Evolutionary conservation across 2,113 vertebrate species (phyloP), one percentile per base, ranked within the genome.

Genomic region (Lamprotornis superbus): DNA sequence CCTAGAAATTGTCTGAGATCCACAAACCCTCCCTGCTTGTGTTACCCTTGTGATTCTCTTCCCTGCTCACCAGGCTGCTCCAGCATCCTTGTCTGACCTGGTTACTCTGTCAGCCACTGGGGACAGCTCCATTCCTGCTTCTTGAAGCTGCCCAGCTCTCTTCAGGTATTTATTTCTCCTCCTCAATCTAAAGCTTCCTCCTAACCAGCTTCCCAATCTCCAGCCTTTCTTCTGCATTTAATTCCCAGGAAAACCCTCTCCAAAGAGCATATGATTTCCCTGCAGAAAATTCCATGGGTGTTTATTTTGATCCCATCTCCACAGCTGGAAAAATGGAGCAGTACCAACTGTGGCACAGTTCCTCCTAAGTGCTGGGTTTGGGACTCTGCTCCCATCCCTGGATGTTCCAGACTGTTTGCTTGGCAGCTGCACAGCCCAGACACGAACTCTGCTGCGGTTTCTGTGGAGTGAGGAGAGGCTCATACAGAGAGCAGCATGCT

Each of bases 381-480:
- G 46, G 59, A 2, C 30, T 0, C 56, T 16, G 46, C 37, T 75
- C 15, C 57, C 12, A 1, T 33, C 59, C 3, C 65, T 12, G 44
- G 39, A 4, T 37, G 39, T 4, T 2, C 67, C 60, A 39, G 35
- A 60, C 52, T 7, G 12, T 46, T 42, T 19, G 4, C 14, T 9
- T 47, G 80, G 77, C 88, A 63, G 19, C 71, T 12, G n/a, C 11
- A 10, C 22, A 30, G 70, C 57, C 40, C 30, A 25, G 42, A 7
- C 47, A 13, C 24, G 0, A 28, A 2, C 28, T 0, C 56, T 9
- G 0, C 21, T 5, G 65, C 0, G 0, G 53, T 40, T 37, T 47
- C 81, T 15, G 1, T 3, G 1, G 11, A 21, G 50, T 9, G 1
- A 30, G 44, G 69, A 17, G 9, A 25, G 55, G 19, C 44, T 87